Conservation (phyloP, 1,140 invertebrate species). For the Bombus superbus region DNA sequence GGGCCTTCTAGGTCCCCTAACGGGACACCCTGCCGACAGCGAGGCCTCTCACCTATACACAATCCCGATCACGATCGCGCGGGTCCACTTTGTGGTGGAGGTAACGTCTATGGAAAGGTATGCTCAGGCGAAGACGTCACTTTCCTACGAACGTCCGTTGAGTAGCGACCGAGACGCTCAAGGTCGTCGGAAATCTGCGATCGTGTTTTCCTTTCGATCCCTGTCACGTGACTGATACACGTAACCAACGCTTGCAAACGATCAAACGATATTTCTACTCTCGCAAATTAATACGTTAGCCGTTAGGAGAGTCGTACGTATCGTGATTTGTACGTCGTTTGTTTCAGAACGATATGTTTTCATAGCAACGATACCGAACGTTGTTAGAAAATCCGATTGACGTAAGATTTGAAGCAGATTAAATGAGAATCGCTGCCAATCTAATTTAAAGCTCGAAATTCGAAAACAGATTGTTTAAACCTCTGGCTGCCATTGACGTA, state of each 20-base stretch:
- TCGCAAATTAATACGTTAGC: neutral
- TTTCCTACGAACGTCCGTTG: constrained; percentile 40
- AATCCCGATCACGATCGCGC: constrained; percentile 50
- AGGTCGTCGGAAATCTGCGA: constrained; percentile 44
- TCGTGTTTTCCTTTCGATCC: neutral
- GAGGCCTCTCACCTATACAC: constrained; percentile 61
- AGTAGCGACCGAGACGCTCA: constrained; percentile 20
- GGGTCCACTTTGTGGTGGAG: neutral
- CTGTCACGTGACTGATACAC: neutral
- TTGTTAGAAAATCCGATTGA: too few species aligned
- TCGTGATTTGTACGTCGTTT: too few species aligned
- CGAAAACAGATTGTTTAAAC: too few species aligned
- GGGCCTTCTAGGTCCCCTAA: constrained; percentile 81
- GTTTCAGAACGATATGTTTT: too few species aligned
- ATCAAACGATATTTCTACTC: neutral
- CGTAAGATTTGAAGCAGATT: too few species aligned
- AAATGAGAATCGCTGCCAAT: too few species aligned
- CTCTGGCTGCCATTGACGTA: too few species aligned
- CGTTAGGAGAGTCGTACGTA: too few species aligned
- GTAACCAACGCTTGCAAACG: neutral
- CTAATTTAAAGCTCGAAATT: too few species aligned
- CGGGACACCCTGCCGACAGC: constrained; percentile 72
- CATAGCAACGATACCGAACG: too few species aligned
- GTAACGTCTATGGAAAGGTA: constrained; percentile 6
- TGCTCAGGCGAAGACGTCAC: constrained; percentile 42